Evolutionary conservation across 2,888 invertebrate genomes (phyloP).

Genomic region (Habroteleia sp.): DNA sequence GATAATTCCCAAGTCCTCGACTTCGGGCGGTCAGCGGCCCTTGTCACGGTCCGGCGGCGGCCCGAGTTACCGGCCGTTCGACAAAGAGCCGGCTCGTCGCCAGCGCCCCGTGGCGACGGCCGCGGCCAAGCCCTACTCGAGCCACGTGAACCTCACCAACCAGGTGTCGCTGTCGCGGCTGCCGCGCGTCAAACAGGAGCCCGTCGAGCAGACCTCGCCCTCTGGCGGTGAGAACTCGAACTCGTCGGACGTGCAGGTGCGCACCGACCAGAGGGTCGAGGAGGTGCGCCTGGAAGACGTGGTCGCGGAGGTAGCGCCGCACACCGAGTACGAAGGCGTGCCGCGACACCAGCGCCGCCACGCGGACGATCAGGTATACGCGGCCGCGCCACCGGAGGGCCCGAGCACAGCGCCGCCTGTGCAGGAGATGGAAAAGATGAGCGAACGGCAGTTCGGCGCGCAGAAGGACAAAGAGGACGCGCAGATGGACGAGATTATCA

Average conservation of each 20-base stretch:
- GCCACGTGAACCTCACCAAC: constrained; percentile 75
- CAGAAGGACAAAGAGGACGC: constrained; percentile 70
- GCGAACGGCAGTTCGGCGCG: constrained; percentile 64
- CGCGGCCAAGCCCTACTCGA: constrained; percentile 76
- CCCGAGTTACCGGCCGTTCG: constrained; percentile 76
- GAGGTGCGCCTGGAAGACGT: constrained; percentile 78
- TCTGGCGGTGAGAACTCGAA: constrained; percentile 77
- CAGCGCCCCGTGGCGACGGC: constrained; percentile 76
- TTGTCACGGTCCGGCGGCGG: constrained; percentile 71
- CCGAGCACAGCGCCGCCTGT: constrained; percentile 66
- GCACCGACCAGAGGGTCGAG: constrained; percentile 78
- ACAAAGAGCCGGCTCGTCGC: constrained; percentile 74
- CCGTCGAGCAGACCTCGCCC: constrained; percentile 73
- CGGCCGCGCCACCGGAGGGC: constrained; percentile 12
- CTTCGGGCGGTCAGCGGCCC: constrained; percentile 70
- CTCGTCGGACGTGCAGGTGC: constrained; percentile 76
- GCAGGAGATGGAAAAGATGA: constrained; percentile 61
- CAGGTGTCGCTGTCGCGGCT: constrained; percentile 77
- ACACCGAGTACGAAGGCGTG: constrained; percentile 71
- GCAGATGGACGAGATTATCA: constrained; percentile 70
- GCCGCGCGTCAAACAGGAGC: constrained; percentile 75
- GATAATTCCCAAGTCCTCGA: constrained; percentile 79
- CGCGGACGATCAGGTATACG: constrained; percentile 69
- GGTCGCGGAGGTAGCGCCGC: constrained; percentile 77
- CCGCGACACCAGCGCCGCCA: constrained; percentile 73